Evolutionary conservation across 2,888 invertebrate species (phyloP), one percentile per base, ranked within the genome.

Genomic region (Pachliopta kotzebuea): DNA sequence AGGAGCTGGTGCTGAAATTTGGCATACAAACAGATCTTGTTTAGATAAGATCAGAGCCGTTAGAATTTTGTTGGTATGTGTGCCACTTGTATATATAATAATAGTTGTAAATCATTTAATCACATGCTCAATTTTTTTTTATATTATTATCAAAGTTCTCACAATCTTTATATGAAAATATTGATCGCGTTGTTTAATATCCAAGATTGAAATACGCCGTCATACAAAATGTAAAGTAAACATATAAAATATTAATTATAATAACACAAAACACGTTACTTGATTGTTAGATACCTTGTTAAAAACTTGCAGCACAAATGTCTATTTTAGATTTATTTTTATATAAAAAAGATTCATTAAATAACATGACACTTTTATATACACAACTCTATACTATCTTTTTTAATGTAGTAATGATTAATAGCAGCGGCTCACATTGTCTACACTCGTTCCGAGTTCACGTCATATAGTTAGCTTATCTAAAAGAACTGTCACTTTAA

Each of bases 401-500:
- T 45, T 37, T 37, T 37, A 37, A 45, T 45, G 8, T 8, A 7
- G 11, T 45, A 18, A n/a, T 45, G 6, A 18, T n/a, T 18, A n/a
- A 45, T 8, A 4, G 4, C 24, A 54, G 23, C 26, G 54, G 18
- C 7, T 21, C 11, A 37, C 11, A 21, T 50, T 52, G 50, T 21
- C 20, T 52, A 1, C 50, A 56, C 49, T 18, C n/a, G 7, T 52
- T 9, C 4, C 45, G 42, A 20, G 17, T 52, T 42, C 37, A 26
- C 50, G 62, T 52, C 52, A 52, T 53, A 23, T 24, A 45, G 58
- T 45, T 60, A 45, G 26, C 37, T 60, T 56, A 56, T 56, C 64
- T 56, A 20, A 6, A 23, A 8, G 18, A 56, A 50, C 26, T 56
- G 50, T 52, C 56, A 58, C 24, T 56, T 37, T 56, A 37, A 24